These are phyloP conservation scores for Apeira syringaria DNA, from an alignment of 2,888 invertebrate genomes.

Conservation along the genomic window DNA sequence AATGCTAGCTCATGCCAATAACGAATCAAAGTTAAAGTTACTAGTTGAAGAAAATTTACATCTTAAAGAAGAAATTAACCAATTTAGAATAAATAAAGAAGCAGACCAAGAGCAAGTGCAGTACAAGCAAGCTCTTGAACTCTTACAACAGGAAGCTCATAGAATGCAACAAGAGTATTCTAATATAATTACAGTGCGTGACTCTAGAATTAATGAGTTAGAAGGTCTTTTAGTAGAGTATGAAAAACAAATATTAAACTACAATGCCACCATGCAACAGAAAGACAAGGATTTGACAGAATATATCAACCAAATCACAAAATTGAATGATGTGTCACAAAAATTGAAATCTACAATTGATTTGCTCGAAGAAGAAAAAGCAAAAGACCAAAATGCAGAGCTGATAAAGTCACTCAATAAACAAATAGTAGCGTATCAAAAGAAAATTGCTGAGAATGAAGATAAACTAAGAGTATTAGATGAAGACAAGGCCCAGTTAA, in stretches of 20 bases:
- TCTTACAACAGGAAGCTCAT: constrained; percentile 59
- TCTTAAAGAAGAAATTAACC: constrained; percentile 64
- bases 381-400: constrained; percentile 76
- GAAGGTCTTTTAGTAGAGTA: constrained; percentile 75
- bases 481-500: constrained; percentile 68
- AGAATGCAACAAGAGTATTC: constrained; percentile 66
- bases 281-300: constrained; percentile 75
- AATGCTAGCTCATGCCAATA: constrained; percentile 49
- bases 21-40: constrained; percentile 69
- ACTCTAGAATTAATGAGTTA: constrained; percentile 73
- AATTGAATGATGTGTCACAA: constrained; percentile 77
- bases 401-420: constrained; percentile 79
- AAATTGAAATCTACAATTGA: constrained; percentile 78
- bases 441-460: constrained; percentile 65
- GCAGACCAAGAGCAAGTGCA: constrained; percentile 49
- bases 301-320: constrained; percentile 80
- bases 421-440: constrained; percentile 73
- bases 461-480: constrained; percentile 67
- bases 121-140: constrained; percentile 52
- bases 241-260: constrained; percentile 74
- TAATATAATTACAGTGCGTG: constrained; percentile 60
- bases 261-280: constrained; percentile 66
- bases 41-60: constrained; percentile 67
- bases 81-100: constrained; percentile 49
- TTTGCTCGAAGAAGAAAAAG: constrained; percentile 73